phyloP scores from a whole-genome alignment of 2,797 vertebrate species.

The Meriones psammophilus region DNA sequence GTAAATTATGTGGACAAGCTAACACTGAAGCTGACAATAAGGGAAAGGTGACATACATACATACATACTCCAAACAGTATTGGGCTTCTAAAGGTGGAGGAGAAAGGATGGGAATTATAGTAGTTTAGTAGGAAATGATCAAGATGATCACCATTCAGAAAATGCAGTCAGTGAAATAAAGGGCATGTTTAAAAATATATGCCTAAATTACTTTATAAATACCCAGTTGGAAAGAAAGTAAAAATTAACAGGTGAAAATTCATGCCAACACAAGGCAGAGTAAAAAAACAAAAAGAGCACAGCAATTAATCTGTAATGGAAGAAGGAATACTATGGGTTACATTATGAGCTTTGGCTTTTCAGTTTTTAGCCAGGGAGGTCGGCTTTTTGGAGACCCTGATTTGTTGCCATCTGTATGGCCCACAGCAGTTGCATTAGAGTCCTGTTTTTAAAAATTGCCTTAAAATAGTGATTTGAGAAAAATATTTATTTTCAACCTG shows the following conservation, averaged over 20 bases:
- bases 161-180: slow-evolving; percentile 32
- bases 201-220: slow-evolving; percentile 4
- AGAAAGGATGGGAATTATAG: background rate
- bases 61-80: background rate
- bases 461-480: background rate
- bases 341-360: background rate
- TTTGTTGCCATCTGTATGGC: background rate
- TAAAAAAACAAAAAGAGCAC: background rate
- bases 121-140: slow-evolving; percentile 12
- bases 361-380: background rate
- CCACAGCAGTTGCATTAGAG: background rate
- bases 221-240: slow-evolving; percentile 40
- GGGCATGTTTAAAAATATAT: background rate
- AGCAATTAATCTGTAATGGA: background rate
- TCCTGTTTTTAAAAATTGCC: background rate
- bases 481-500: background rate
- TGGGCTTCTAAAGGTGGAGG: background rate
- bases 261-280: background rate
- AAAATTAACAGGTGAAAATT: slow-evolving; percentile 37
- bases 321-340: background rate
- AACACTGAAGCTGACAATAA: background rate
- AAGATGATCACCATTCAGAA: slow-evolving; percentile 42
- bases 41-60: background rate
- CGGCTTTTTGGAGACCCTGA: background rate
- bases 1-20: background rate